Evolutionary conservation across 2,113 vertebrate species (phyloP).

Genomic region (Eonycteris spelaea): DNA sequence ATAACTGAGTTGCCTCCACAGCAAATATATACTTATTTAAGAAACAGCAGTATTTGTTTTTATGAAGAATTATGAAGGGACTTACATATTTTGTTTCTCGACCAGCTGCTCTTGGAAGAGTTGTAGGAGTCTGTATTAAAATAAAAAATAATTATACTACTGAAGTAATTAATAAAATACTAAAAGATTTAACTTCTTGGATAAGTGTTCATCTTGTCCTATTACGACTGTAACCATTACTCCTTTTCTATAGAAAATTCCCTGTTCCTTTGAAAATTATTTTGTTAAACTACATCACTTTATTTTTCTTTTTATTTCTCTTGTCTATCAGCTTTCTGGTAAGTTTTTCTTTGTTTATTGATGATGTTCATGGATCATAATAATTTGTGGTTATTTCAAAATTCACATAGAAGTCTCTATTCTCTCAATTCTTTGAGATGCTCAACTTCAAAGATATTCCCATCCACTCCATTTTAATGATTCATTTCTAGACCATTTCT

Average conservation of each 20-base stretch:
- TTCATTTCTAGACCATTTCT: not conserved
- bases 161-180: constrained; percentile 41
- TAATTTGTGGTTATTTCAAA: not conserved
- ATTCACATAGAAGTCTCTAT: not conserved
- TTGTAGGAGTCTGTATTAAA: constrained; percentile 76
- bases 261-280: not conserved
- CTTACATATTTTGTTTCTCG: constrained; percentile 98
- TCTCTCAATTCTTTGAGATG: not conserved
- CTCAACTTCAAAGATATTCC: not conserved
- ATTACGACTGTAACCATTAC: not conserved
- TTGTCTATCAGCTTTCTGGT: not conserved
- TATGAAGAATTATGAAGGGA: constrained; percentile 56
- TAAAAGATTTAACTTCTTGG: not conserved
- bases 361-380: not conserved
- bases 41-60: not conserved
- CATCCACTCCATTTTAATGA: not conserved
- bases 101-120: constrained; percentile 85
- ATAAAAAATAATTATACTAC: constrained; percentile 55
- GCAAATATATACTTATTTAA: not conserved
- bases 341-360: not conserved
- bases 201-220: not conserved
- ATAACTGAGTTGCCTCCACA: not conserved
- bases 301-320: not conserved
- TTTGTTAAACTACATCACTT: not conserved
- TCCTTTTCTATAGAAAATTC: not conserved